Percentiles rank a stretch among this genome's conserved stretches.
These are phyloP conservation scores for Hippasteria phrygiana DNA, from an alignment of 53 echinoderm and acorn worm genomes.

Conservation along the genomic window DNA sequence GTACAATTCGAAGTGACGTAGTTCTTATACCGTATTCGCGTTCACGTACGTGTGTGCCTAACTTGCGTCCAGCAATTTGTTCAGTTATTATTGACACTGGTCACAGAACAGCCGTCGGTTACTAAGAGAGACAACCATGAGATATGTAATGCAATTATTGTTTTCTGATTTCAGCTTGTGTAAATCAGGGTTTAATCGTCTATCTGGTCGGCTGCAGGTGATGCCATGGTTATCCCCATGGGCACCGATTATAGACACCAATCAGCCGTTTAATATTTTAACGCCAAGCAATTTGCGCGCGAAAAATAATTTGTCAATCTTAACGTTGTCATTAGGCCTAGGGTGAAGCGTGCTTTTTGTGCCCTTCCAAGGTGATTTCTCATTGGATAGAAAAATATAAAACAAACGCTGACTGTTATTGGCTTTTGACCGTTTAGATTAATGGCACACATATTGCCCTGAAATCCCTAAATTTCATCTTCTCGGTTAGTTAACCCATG, in stretches of 20 bases:
- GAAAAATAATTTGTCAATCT: not conserved
- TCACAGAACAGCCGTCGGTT: not conserved
- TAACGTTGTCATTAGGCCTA: not conserved
- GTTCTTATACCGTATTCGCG: no score
- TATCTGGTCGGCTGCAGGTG: not conserved
- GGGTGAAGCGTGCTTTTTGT: not conserved
- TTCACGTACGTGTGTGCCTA: not conserved
- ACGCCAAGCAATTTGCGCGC: slow-evolving; percentile 14
- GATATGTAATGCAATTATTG: slow-evolving; percentile 6
- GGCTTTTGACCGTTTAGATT: no score
- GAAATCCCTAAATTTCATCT: no score
- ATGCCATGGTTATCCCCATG: not conserved
- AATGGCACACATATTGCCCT: no score
- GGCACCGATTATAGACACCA: slow-evolving; percentile 13
- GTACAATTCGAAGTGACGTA: no score
- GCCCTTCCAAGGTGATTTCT: not conserved
- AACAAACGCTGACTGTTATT: no score
- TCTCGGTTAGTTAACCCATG: no score
- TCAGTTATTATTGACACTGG: not conserved
- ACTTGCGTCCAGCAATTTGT: no score
- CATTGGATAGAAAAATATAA: not conserved
- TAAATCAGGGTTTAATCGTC: no score
- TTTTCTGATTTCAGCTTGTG: not conserved
- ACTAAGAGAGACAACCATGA: not conserved
- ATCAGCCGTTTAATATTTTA: slow-evolving; percentile 16